phyloP scores from a whole-genome alignment of 1,140 invertebrate species.

The Drosophila sp. region DNA sequence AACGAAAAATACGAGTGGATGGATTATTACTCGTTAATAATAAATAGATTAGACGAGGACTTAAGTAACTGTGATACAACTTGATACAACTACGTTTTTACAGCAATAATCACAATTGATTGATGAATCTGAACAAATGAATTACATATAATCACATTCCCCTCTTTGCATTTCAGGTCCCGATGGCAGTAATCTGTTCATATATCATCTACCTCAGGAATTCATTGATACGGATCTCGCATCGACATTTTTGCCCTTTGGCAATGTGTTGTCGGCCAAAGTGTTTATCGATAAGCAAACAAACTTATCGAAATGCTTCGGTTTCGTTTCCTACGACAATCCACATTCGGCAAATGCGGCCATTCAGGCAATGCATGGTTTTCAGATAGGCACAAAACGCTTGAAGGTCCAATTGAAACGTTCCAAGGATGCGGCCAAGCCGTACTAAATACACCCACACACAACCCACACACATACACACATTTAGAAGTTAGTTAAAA shows the following conservation, averaged over 20 bases:
- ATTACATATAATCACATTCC: too few species aligned
- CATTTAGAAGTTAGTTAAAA: constrained; percentile 44
- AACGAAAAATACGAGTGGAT: not conserved
- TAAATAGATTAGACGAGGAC: too few species aligned
- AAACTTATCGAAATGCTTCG: constrained; percentile 99
- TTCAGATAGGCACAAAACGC: constrained; percentile 98
- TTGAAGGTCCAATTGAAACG: constrained; percentile 99
- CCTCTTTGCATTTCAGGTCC: constrained; percentile 86
- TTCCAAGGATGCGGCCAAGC: constrained; percentile 94
- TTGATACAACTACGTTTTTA: too few species aligned
- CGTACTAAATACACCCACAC: constrained; percentile 86
- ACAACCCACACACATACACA: constrained; percentile 7
- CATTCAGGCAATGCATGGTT: constrained; percentile 98
- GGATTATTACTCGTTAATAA: too few species aligned
- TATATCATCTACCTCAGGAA: constrained; percentile 99
- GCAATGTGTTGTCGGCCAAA: constrained; percentile 98
- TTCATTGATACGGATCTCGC: constrained; percentile 97
- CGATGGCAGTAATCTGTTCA: constrained; percentile 98
- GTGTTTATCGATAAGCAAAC: constrained; percentile 99
- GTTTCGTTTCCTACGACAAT: constrained; percentile 99
- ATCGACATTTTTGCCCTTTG: constrained; percentile 97
- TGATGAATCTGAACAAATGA: too few species aligned
- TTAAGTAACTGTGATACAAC: too few species aligned
- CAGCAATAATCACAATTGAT: too few species aligned
- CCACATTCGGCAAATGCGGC: constrained; percentile 95